Evolutionary conservation across 2,113 vertebrate genomes (phyloP), one percentile per base, ranked within the genome.

Genomic region (Thunnus thynnus): DNA sequence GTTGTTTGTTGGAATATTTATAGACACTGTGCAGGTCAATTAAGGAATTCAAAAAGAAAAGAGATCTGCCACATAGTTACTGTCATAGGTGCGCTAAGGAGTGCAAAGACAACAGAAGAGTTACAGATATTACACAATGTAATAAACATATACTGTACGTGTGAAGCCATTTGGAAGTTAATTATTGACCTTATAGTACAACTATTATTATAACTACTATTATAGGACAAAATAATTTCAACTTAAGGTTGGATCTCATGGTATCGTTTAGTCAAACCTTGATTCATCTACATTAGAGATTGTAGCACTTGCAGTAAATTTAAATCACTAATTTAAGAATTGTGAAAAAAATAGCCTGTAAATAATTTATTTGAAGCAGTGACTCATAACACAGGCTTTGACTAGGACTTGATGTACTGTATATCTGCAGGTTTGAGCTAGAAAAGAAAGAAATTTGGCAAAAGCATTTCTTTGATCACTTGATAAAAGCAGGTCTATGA

Each of bases 391-490:
- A 27, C 14, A 2, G 10, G 77, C 0, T n/a, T 48, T 41, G 46
- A 71, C n/a, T 11, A 10, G 46, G 12, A 70, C 17, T 30, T 54
- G 1, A 30, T 74, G 36, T n/a, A 16, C 17, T 3, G 17, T 25
- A 10, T 18, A 52, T 60, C 55, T 83, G 76, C 48, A 20, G 25
- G 47, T 50, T 51, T 48, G 22, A 87, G 44, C 13, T 54, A 22
- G 44, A 70, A 9, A 69, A 69, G 58, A 82, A 74, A 72, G 6
- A 25, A 70, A 70, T 76, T 30, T 58, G 56, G 46, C 50, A 60
- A 54, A 69, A 30, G 8, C 36, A 32, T 76, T 52, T 58, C 46
- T 85, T 83, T 83, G 70, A 86, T 84, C 76, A 72, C 75, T 55
- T 64, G 54, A 41, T 88, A 55, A 85, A 83, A 84, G 56, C 47